Percentiles rank a stretch among this genome's conserved stretches.
Conservation (phyloP, 2,797 vertebrate genomes). For the Anguilla pacifica region DNA sequence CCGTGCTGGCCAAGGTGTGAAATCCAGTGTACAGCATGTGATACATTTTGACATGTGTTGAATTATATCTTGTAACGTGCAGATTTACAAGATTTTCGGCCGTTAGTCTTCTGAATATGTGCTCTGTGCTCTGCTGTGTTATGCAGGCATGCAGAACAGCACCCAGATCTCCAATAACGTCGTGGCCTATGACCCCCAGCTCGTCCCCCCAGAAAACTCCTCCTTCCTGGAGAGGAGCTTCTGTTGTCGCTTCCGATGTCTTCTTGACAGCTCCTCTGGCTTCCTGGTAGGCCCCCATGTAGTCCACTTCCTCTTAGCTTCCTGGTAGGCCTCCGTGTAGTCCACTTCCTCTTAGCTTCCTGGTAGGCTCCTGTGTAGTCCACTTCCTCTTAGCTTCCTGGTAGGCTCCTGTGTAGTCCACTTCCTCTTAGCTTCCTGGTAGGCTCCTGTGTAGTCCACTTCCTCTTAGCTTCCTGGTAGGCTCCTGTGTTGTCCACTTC, state of each 20-base stretch:
- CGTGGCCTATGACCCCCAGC: conserved; percentile 29
- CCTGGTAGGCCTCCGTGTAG: not conserved
- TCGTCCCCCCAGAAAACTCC: conserved; percentile 32
- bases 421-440: not conserved
- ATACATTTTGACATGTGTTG: too few relatives aligned
- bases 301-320: not conserved
- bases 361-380: too few relatives aligned
- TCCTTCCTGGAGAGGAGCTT: conserved; percentile 49
- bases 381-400: conserved; percentile 44
- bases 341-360: not conserved
- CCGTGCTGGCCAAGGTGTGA: too few relatives aligned
- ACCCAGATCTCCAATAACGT: conserved; percentile 21
- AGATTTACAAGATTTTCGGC: too few relatives aligned
- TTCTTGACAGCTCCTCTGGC: conserved; percentile 83
- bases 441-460: not conserved
- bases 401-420: conserved; percentile 29
- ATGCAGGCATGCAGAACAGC: conserved; percentile 50
- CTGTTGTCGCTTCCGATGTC: conserved; percentile 80
- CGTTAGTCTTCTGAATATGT: not conserved
- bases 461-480: too few relatives aligned
- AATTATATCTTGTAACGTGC: too few relatives aligned
- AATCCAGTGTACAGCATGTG: too few relatives aligned
- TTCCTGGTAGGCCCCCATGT: conserved; percentile 74
- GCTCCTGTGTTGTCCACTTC: too few relatives aligned
- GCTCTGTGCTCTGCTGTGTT: not conserved